These are phyloP conservation scores for Nymphalis polychloros DNA, from an alignment of 2,888 invertebrate genomes.

Conservation along the genomic window DNA sequence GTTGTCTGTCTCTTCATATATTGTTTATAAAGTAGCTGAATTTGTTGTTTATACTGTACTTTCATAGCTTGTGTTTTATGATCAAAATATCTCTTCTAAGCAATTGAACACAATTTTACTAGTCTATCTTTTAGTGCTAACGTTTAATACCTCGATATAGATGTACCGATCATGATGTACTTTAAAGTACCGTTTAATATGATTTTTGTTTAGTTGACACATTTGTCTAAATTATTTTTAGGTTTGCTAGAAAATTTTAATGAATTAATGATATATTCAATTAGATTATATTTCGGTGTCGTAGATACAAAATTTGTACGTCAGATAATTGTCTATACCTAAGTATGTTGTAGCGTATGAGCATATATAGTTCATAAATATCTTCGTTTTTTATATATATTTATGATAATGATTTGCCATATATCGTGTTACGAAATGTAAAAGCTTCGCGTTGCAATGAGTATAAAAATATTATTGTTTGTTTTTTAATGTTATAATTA, in stretches of 20 bases:
- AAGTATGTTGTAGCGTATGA: constrained; percentile 3
- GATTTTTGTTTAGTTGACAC: background rate
- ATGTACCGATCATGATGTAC: constrained; percentile 12
- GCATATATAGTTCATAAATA: constrained; percentile 4
- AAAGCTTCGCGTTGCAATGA: background rate
- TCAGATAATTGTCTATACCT: background rate
- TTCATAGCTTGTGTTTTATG: constrained; percentile 38
- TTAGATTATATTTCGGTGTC: background rate
- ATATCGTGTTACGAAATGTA: constrained; percentile 1
- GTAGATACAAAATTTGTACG: background rate
- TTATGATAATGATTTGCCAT: constrained; percentile 5
- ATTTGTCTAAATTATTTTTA: constrained; percentile 8
- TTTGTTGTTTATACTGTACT: constrained; percentile 58
- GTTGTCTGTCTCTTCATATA: no score
- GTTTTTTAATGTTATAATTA: constrained; percentile 12
- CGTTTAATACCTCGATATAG: constrained; percentile 61
- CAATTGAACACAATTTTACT: constrained; percentile 68
- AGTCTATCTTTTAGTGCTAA: constrained; percentile 68
- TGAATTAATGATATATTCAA: background rate
- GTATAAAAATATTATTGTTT: constrained; percentile 12
- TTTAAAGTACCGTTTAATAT: constrained; percentile 4
- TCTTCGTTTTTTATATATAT: constrained; percentile 4
- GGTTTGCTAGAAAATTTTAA: constrained; percentile 8
- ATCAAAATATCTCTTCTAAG: constrained; percentile 26
- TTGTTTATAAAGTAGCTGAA: constrained; percentile 44